phyloP scores from a whole-genome alignment of 30 jellyfish, hydroid and myxozoan genomes.

The Turritopsis dohrnii region DNA sequence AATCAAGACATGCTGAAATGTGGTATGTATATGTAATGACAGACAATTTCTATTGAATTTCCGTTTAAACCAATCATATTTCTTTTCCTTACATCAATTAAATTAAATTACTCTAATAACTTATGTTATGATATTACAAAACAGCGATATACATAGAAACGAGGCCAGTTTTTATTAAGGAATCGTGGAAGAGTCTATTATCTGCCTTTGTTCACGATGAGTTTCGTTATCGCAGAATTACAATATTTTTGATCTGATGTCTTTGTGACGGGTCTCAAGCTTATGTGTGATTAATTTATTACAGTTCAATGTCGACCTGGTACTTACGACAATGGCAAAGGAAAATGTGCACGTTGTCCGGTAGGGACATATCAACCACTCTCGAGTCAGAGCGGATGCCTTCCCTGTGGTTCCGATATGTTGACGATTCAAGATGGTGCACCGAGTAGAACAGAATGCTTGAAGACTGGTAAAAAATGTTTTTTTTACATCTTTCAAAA shows the following conservation, averaged over 20 bases:
- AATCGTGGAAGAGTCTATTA: too few species aligned
- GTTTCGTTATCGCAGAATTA: too few species aligned
- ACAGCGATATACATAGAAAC: too few species aligned
- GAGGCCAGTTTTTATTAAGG: too few species aligned
- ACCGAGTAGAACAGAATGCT: conserved; percentile 3
- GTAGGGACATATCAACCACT: conserved; percentile 70
- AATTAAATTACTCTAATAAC: too few species aligned
- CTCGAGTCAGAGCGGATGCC: conserved; percentile 43
- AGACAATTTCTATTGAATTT: too few species aligned
- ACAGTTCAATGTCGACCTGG: conserved; percentile 67
- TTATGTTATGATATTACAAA: too few species aligned
- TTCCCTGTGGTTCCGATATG: conserved; percentile 57
- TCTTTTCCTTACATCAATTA: too few species aligned
- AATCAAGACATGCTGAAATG: conserved; percentile 49
- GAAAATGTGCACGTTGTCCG: conserved; percentile 61
- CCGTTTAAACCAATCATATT: too few species aligned
- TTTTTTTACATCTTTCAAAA: background rate
- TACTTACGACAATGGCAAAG: conserved; percentile 48
- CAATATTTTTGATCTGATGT: too few species aligned
- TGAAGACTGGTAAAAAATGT: conserved; percentile 2
- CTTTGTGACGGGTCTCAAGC: too few species aligned
- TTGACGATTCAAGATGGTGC: conserved; percentile 45
- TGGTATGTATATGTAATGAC: conserved; percentile 64
- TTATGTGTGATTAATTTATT: background rate
- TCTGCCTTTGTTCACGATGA: too few species aligned